Evolutionary conservation across 2,888 invertebrate species (phyloP).

Genomic region (Tenthredo scrophulariae): DNA sequence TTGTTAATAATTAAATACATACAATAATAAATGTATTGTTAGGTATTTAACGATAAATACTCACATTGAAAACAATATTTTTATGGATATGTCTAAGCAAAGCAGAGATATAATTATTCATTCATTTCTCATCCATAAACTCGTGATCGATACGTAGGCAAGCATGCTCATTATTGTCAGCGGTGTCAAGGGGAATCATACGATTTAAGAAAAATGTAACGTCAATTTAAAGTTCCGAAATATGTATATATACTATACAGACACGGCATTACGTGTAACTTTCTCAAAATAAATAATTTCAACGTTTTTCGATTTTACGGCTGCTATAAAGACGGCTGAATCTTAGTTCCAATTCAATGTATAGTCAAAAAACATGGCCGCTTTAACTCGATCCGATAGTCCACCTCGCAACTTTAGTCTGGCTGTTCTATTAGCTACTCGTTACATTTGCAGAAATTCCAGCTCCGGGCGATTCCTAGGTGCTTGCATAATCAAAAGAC

Average conservation of each 20-base stretch:
- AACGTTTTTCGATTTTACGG: neutral
- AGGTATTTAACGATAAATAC: neutral
- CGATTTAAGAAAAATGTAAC: neutral
- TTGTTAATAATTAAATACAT: slow-evolving; percentile 31
- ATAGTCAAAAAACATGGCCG: neutral
- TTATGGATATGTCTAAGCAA: neutral
- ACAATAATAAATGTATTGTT: slow-evolving; percentile 25
- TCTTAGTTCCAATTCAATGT: neutral
- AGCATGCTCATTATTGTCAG: neutral
- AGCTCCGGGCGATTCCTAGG: neutral
- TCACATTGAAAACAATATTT: slow-evolving; percentile 29
- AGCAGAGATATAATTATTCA: neutral
- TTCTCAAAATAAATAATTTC: neutral
- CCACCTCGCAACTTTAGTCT: neutral
- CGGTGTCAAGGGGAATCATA: neutral
- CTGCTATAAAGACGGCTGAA: too few species aligned
- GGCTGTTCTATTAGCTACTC: neutral
- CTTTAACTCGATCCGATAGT: neutral
- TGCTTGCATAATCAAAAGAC: neutral
- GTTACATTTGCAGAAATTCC: neutral
- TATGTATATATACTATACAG: neutral
- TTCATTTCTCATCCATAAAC: neutral
- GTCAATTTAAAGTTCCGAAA: neutral
- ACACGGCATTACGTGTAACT: neutral
- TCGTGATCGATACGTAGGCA: neutral